phyloP scores from a whole-genome alignment of 1,140 invertebrate genomes.

The Panonychus citri region DNA sequence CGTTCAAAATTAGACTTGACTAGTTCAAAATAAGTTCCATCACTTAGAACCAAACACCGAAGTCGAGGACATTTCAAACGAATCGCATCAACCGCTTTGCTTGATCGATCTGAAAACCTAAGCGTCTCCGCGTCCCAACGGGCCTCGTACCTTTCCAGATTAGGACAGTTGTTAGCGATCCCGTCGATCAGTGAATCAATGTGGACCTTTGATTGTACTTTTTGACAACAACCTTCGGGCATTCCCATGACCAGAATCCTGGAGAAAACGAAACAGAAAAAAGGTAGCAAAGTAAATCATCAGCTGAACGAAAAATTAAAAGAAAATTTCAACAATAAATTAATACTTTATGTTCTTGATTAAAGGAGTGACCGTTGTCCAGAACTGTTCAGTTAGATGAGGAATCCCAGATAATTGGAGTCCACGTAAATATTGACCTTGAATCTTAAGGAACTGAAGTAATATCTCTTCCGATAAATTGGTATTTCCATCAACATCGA shows the following conservation, averaged over 20 bases:
- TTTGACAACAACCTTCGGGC: constrained; percentile 75
- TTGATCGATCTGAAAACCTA: constrained; percentile 94
- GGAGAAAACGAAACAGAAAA: constrained; percentile 18
- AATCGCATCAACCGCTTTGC: constrained; percentile 56
- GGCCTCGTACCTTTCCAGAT: constrained; percentile 71
- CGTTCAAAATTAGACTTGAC: constrained; percentile 95
- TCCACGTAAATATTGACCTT: constrained; percentile 65
- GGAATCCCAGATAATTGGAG: constrained; percentile 80
- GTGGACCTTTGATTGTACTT: constrained; percentile 49
- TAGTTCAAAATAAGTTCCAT: constrained; percentile 96
- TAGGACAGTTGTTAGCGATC: constrained; percentile 74
- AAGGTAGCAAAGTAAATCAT: no score
- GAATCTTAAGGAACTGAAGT: constrained; percentile 63
- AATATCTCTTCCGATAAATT: constrained; percentile 79
- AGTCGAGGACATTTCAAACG: constrained; percentile 67
- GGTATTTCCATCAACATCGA: constrained; percentile 84
- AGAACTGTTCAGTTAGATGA: constrained; percentile 89
- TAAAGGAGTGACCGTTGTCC: constrained; percentile 70
- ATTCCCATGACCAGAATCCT: constrained; percentile 95
- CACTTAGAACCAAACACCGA: constrained; percentile 60
- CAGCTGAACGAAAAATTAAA: constrained; percentile 1
- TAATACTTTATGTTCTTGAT: constrained; percentile 75
- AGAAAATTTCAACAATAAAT: constrained; percentile 13
- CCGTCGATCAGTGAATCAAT: constrained; percentile 94
- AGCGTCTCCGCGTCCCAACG: constrained; percentile 96